Conservation (phyloP, 64 coral and sea anemone species). For the Hydrozoanthus tunicans region DNA sequence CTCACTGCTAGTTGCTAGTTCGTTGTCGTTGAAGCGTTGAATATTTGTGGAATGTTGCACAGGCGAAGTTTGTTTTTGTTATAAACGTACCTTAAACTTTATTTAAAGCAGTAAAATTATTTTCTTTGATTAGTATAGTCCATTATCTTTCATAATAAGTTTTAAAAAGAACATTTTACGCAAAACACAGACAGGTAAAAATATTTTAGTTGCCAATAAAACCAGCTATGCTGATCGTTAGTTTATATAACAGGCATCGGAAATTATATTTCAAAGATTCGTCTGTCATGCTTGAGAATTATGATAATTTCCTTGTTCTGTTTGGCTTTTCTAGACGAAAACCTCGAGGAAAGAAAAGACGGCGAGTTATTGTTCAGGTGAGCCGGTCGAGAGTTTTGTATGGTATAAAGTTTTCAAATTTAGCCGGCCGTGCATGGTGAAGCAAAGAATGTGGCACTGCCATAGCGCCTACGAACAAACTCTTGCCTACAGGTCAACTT, state of each 20-base stretch:
- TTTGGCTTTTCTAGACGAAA: conserved; percentile 52
- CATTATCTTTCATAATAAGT: conserved; percentile 16
- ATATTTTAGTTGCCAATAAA: conserved; percentile 55
- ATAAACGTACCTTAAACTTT: conserved; percentile 32
- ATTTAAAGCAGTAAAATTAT: background rate
- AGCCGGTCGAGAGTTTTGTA: background rate
- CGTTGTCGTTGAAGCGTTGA: conserved; percentile 51
- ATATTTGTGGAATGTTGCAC: conserved; percentile 64
- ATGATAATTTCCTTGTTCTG: conserved; percentile 56
- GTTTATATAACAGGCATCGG: conserved; percentile 15
- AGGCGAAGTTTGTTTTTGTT: conserved; percentile 26
- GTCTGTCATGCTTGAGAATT: conserved; percentile 38
- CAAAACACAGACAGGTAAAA: conserved; percentile 47
- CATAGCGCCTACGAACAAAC: background rate
- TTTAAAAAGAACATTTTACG: conserved; percentile 9
- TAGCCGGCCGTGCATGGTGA: background rate
- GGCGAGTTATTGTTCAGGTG: conserved; percentile 37
- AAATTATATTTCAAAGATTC: conserved; percentile 39
- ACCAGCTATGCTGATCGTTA: conserved; percentile 10
- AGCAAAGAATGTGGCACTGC: background rate
- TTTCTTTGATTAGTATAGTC: conserved; percentile 33
- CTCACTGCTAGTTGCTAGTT: conserved; percentile 19
- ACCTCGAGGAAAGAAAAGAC: conserved; percentile 48
- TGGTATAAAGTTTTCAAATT: conserved; percentile 31
- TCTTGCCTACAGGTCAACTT: conserved; percentile 46